Evolutionary conservation across 2,797 vertebrate genomes (phyloP).

Genomic region (Spinus olivaceus): DNA sequence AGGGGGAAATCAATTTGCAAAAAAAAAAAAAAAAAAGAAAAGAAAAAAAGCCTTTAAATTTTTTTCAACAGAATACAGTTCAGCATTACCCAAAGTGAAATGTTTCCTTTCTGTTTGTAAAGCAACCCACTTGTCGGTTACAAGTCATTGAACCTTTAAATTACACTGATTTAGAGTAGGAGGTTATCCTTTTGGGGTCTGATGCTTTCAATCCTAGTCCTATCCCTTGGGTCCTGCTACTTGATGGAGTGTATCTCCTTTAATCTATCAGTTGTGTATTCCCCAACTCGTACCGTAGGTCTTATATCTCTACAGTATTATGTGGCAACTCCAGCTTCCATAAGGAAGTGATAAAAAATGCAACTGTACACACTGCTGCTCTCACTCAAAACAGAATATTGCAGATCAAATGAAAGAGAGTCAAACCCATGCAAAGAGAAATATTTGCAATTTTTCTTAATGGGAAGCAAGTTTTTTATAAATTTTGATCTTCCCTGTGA

Average conservation of each 20-base stretch:
- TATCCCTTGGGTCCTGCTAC: background rate
- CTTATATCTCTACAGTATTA: background rate
- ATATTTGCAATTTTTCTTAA: background rate
- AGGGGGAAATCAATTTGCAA: background rate
- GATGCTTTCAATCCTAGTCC: background rate
- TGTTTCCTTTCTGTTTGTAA: background rate
- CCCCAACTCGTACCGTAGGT: background rate
- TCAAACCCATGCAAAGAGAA: background rate
- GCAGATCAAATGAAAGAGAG: background rate
- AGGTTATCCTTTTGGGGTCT: background rate
- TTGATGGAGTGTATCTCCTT: background rate
- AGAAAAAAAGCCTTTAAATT: background rate
- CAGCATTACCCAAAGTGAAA: background rate
- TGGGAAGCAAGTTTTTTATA: background rate
- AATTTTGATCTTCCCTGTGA: background rate
- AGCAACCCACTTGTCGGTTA: background rate
- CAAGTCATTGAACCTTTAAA: background rate
- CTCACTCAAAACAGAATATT: background rate
- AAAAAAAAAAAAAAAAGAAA: background rate
- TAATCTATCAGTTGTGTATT: background rate
- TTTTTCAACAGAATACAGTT: background rate
- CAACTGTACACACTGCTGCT: background rate
- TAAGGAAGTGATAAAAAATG: background rate
- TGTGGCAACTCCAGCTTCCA: background rate
- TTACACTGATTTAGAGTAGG: background rate